A percentile compares a stretch with the other conserved stretches of the same genome.
Conservation (phyloP, 2,888 invertebrate species). For the Leptothorax acervorum region DNA sequence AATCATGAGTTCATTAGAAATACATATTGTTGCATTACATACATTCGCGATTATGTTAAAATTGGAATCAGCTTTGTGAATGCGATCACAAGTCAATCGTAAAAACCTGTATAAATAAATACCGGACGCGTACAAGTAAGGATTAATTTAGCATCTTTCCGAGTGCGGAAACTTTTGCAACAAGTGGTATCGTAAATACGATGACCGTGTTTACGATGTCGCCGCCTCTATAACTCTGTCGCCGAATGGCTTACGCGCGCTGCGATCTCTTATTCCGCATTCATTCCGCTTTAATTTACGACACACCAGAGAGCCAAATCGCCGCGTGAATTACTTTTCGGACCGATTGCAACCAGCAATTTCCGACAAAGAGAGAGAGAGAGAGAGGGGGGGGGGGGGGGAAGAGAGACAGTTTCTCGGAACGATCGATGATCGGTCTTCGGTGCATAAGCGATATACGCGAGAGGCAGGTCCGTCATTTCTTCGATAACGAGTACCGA, state of each 20-base stretch:
- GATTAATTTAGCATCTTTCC: constrained; percentile 14
- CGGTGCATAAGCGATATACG: constrained; percentile 58
- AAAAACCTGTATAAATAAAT: constrained; percentile 12
- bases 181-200: constrained; percentile 46
- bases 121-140: not conserved
- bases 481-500: constrained; percentile 75
- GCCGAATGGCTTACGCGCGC: constrained; percentile 35
- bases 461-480: constrained; percentile 65
- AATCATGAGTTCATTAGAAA: not conserved
- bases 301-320: constrained; percentile 23
- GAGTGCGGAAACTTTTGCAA: constrained; percentile 19
- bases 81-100: not conserved
- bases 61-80: not conserved
- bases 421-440: constrained; percentile 51
- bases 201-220: constrained; percentile 46
- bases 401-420: constrained; percentile 16
- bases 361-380: not conserved
- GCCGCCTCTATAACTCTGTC: constrained; percentile 36
- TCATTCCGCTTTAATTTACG: constrained; percentile 40
- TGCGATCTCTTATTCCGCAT: constrained; percentile 37
- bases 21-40: not conserved
- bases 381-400: not conserved
- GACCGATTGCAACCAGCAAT: not conserved
- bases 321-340: constrained; percentile 22
- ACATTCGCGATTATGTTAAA: not conserved